Base-by-base conservation (phyloP, 2,888 invertebrate genomes). In the Drosophila subsilvestris region DNA sequence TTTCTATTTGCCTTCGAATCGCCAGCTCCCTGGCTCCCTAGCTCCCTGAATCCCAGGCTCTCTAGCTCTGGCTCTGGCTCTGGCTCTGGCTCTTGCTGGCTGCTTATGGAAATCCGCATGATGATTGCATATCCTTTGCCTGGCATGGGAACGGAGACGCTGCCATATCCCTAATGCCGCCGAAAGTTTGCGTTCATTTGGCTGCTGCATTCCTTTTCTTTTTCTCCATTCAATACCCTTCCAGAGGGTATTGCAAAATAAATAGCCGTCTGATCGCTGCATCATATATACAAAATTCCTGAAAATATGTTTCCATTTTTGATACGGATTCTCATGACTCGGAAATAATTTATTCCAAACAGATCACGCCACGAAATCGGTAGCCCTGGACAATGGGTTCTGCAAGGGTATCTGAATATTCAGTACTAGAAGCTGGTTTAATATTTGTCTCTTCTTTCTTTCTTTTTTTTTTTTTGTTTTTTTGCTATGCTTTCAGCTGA, bases 101-200 rank as follows among this genome's bases (percentile, higher is more conserved):
- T 84, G 84, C 86, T 86, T 87, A 86, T 86, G 86, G 86, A 86
- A 86, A 86, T 86, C 86, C 86, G 86, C 86, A 87, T 86, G 87
- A 86, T 86, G 86, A 86, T 86, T 86, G 86, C 86, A 86, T 86
- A 86, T 86, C 86, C 86, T 86, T 76, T 76, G 84, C 78, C 76
- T n/a, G 37, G 82, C 76, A 73, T 73, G 78, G 68, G 75, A 82
- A 74, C 70, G 82, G 78, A 76, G 79, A 79, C 79, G 59, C 79
- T 75, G 76, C 78, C 76, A 85, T 86, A 85, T 85, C 83, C 86
- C 79, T 83, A 81, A 81, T 85, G 78, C 83, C 78, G 75, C 79
- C 84, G 73, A 85, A 84, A 85, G 82, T 85, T 84, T 84, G 83
- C 82, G 86, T 85, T 86, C 80, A 86, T 85, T 85, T 86, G 79